Conservation (phyloP, 2,797 vertebrate genomes). For the Hippocampus kuda region DNA sequence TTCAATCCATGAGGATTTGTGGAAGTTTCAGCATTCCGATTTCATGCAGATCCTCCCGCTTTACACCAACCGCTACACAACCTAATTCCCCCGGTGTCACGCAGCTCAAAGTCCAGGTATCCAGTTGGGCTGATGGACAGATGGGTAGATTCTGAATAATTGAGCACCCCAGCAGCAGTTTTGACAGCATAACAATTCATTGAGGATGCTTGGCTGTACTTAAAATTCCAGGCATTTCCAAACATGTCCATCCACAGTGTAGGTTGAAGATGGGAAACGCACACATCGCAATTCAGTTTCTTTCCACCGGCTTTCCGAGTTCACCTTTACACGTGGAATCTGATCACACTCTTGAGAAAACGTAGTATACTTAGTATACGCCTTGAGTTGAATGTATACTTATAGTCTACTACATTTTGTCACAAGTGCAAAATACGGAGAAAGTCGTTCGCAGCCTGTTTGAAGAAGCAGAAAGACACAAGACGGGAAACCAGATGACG, state of each 20-base stretch:
- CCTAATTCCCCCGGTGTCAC: slow-evolving; percentile 17
- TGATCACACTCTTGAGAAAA: slow-evolving; percentile 59
- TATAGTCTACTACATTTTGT: slow-evolving; percentile 73
- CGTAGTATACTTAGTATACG: slow-evolving; percentile 75
- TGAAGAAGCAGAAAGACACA: background rate
- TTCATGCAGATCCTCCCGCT: slow-evolving; percentile 37
- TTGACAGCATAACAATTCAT: slow-evolving; percentile 49
- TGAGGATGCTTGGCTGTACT: slow-evolving; percentile 26
- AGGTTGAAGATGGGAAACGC: slow-evolving; percentile 5
- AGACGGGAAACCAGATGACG: background rate
- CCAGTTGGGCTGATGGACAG: slow-evolving; percentile 39
- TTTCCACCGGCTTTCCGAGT: background rate
- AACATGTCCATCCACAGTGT: slow-evolving; percentile 9
- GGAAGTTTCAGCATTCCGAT: slow-evolving; percentile 26
- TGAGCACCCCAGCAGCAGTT: slow-evolving; percentile 32
- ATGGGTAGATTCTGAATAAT: slow-evolving; percentile 48
- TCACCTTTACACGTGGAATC: slow-evolving; percentile 4
- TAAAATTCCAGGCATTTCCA: slow-evolving; percentile 36
- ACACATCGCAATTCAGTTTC: slow-evolving; percentile 8
- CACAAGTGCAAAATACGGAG: slow-evolving; percentile 36
- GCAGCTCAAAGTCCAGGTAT: slow-evolving; percentile 24
- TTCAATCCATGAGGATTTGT: slow-evolving; percentile 16
- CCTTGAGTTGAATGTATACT: slow-evolving; percentile 58
- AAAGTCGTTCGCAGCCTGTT: slow-evolving; percentile 7
- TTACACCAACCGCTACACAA: slow-evolving; percentile 15